Evolutionary conservation across 2,113 vertebrate species (phyloP).

Genomic region (Atrichornis clamosus): DNA sequence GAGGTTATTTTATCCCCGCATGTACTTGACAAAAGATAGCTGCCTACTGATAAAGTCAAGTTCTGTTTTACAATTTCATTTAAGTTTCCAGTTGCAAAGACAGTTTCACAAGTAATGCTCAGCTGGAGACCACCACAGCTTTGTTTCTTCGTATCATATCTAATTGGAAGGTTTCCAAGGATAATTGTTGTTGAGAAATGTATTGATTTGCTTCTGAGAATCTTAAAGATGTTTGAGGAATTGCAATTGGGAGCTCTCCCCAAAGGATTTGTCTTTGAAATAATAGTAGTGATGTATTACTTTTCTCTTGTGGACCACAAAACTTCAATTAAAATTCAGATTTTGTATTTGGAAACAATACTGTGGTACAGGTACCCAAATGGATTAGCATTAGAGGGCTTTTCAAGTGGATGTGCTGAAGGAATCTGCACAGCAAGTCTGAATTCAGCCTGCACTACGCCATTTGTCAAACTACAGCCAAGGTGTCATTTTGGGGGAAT

Average conservation of each 20-base stretch:
- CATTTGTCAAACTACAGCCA: not conserved
- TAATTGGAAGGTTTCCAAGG: conserved; percentile 10
- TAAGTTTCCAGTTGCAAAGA: not conserved
- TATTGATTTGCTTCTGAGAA: conserved; percentile 25
- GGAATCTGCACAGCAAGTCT: not conserved
- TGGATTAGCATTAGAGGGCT: not conserved
- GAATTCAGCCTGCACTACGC: not conserved
- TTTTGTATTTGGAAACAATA: not conserved
- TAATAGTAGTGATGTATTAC: not conserved
- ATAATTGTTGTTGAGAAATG: not conserved
- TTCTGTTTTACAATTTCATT: not conserved
- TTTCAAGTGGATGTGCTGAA: not conserved
- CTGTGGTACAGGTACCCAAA: not conserved
- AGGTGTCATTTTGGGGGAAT: not conserved
- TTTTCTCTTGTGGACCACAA: not conserved
- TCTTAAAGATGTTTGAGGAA: conserved; percentile 13
- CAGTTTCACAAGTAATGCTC: not conserved
- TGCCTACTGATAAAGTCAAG: not conserved
- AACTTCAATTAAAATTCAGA: conserved; percentile 20
- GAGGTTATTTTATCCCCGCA: not conserved
- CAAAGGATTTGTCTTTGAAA: not conserved
- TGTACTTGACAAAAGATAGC: not conserved
- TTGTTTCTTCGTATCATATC: not conserved
- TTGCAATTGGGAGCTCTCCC: not conserved
- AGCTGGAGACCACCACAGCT: not conserved